These are phyloP conservation scores for Dermolepida albohirtum DNA, from an alignment of 2,888 invertebrate species.

Conservation along the genomic window DNA sequence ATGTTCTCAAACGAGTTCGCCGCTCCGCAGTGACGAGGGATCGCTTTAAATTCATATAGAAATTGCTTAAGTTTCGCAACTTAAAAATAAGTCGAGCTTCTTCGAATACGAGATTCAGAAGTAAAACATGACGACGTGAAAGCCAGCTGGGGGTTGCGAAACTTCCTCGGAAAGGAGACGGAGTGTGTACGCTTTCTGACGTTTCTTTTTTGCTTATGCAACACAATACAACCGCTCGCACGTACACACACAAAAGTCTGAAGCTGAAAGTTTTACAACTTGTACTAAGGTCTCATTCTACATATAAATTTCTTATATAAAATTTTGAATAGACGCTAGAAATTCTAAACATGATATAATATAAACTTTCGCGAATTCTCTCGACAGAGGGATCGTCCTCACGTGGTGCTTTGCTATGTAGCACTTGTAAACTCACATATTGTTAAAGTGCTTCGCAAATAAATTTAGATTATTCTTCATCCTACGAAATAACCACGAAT, in stretches of 20 bases:
- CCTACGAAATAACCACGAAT: no score
- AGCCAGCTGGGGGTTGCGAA: slow-evolving; percentile 59
- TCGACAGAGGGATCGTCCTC: no score
- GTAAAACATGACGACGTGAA: slow-evolving; percentile 56
- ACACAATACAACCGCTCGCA: slow-evolving; percentile 46
- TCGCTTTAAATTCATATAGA: slow-evolving; percentile 56
- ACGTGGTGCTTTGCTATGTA: no score
- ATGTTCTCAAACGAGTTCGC: slow-evolving; percentile 25
- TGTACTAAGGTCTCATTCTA: slow-evolving; percentile 61
- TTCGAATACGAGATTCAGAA: slow-evolving; percentile 54
- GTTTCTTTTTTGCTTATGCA: slow-evolving; percentile 54
- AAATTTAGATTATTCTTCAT: no score
- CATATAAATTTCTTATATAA: slow-evolving; percentile 61
- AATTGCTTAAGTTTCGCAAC: slow-evolving; percentile 59
- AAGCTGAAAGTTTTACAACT: slow-evolving; percentile 61
- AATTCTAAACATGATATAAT: slow-evolving; percentile 54
- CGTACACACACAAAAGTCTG: slow-evolving; percentile 45
- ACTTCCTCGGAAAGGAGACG: neutral
- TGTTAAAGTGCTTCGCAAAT: no score
- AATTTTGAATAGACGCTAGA: slow-evolving; percentile 57
- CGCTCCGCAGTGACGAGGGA: slow-evolving; percentile 42
- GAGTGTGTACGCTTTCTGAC: slow-evolving; percentile 46
- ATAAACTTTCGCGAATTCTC: slow-evolving; percentile 51
- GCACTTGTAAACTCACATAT: no score
- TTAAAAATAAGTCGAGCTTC: slow-evolving; percentile 59